Percentiles rank a stretch among this genome's conserved stretches.
These are phyloP conservation scores for Oedothorax gibbosus DNA, from an alignment of 1,140 invertebrate species.

Conservation along the genomic window DNA sequence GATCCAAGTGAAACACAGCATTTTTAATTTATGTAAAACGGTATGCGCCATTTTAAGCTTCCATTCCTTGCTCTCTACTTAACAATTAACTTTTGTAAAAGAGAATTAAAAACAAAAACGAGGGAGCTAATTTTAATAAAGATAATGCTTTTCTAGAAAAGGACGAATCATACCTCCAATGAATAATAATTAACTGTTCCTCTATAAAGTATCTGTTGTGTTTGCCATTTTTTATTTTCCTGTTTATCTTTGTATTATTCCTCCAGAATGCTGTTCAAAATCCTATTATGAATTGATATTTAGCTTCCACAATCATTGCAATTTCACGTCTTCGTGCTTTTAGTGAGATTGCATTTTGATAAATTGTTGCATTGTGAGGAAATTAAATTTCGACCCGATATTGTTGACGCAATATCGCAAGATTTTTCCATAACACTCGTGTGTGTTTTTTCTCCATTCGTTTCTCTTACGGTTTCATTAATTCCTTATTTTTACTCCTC, in stretches of 20 bases:
- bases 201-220: slow-evolving; percentile 1
- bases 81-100: slow-evolving; percentile 27
- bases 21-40: slow-evolving; percentile 36
- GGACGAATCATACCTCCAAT: not conserved
- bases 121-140: slow-evolving; percentile 50
- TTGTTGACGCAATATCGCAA: slow-evolving; percentile 50
- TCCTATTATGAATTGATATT: slow-evolving; percentile 59
- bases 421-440: slow-evolving; percentile 25
- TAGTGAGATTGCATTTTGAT: slow-evolving; percentile 57
- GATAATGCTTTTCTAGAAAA: slow-evolving; percentile 45
- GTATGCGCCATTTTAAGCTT: not conserved
- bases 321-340: slow-evolving; percentile 52
- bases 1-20: slow-evolving; percentile 11
- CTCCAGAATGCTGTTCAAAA: slow-evolving; percentile 39
- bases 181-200: slow-evolving; percentile 51
- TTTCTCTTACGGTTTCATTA: slow-evolving; percentile 44
- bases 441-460: not conserved
- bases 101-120: slow-evolving; percentile 23
- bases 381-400: slow-evolving; percentile 56
- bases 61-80: not conserved
- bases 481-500: slow-evolving; percentile 51
- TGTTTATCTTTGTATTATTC: not conserved
- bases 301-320: slow-evolving; percentile 41
- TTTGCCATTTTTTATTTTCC: not conserved
- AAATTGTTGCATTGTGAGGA: slow-evolving; percentile 51